Base-by-base conservation (phyloP, 1,140 invertebrate species). In the Habropoda laboriosa region DNA sequence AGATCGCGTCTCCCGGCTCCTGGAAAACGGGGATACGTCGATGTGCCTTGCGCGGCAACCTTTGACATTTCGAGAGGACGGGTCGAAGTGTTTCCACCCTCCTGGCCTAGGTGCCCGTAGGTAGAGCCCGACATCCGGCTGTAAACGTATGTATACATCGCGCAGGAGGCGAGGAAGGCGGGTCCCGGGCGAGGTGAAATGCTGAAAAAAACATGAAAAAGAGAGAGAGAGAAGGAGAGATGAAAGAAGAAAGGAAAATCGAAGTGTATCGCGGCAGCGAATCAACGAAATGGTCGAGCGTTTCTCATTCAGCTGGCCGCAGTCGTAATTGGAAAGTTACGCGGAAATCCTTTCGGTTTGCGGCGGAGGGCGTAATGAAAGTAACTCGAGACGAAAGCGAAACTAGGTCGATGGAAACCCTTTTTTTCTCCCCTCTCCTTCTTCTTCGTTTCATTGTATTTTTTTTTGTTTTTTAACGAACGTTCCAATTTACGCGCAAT, bases 41-140 rank as follows among this genome's bases (percentile, higher is more conserved):
- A 78, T 60, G 58, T 64, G 86, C 66, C 86, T 87, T 89, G 87
- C 88, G 88, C 88, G 84, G 79, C 73, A 88, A 89, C 88, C 88
- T 87, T 88, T 89, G 86, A 88, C 87, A 89, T 89, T 89, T 89
- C 80, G 58, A 86, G 73, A 86, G 86, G 67, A 79, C 79, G 81
- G 88, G 87, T 86, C 82, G 87, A 88, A 88, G 77, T 24, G 47
- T 84, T 82, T 76, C 75, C 83, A 82, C 76, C 57, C 75, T 79
- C 53, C 58, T 68, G 38, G 30, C 13, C 57, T 72, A 55, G 71
- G 51, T 66, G 30, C 32, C 53, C 40, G 40, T 86, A 86, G 73
- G 27, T 58, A 74, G n/a, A 61, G 42, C 63, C 70, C 70, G 16
- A 72, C 66, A 72, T 81, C 35, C 66, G 77, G 53, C 42, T 45